These are phyloP conservation scores for Lepidostoma basale DNA, from an alignment of 1,140 invertebrate genomes.

Conservation along the genomic window DNA sequence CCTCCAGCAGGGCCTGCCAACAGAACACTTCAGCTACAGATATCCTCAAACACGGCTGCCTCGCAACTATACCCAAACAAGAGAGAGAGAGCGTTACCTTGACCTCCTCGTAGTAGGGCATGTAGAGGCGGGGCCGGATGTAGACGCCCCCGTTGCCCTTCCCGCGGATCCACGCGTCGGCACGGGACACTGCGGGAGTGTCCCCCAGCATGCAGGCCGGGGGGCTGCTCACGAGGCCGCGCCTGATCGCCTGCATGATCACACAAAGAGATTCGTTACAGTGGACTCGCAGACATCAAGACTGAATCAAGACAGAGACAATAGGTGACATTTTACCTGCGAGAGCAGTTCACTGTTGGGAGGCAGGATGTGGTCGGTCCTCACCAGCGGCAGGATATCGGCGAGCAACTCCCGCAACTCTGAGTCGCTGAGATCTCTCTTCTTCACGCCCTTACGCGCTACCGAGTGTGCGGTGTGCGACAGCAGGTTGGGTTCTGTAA, in stretches of 20 bases:
- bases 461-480: slow-evolving; percentile 92
- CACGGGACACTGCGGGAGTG: slow-evolving; percentile 51
- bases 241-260: slow-evolving; percentile 69
- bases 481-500: slow-evolving; percentile 86
- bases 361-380: slow-evolving; percentile 89
- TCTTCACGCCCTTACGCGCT: slow-evolving; percentile 81
- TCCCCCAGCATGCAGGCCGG: slow-evolving; percentile 86
- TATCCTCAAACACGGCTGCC: background rate
- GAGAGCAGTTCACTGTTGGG: slow-evolving; percentile 81
- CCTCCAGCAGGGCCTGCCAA: slow-evolving; percentile 76
- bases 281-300: no score
- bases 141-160: slow-evolving; percentile 81
- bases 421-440: slow-evolving; percentile 83
- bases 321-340: slow-evolving; percentile 54
- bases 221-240: slow-evolving; percentile 84
- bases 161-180: slow-evolving; percentile 86
- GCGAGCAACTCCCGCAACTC: slow-evolving; percentile 87
- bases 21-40: background rate
- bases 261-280: no score
- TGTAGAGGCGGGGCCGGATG: slow-evolving; percentile 85
- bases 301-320: background rate
- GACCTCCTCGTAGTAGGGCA: slow-evolving; percentile 93
- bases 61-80: background rate
- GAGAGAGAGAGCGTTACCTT: slow-evolving; percentile 65
- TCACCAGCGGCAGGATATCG: slow-evolving; percentile 80